Evolutionary conservation across 2,888 invertebrate species (phyloP), one percentile per base, ranked within the genome.

Genomic region (Drosophila mercatorum): DNA sequence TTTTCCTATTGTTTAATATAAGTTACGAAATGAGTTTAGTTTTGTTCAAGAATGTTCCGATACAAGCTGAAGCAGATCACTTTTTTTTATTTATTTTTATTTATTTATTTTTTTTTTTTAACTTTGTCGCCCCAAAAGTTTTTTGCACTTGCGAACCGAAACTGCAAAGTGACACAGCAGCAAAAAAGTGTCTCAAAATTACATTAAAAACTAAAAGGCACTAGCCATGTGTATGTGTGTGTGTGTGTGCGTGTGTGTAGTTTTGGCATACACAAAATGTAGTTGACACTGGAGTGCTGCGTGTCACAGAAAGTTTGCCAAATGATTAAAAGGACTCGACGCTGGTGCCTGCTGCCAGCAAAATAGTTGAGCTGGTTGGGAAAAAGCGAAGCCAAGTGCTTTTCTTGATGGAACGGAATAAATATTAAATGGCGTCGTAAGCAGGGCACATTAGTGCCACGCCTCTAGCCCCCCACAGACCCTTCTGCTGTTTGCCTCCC

Each of bases 321-420:
- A 89, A 89, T 89, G 88, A 89, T 89, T 90, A 90, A 90, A 90
- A 90, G 81, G 89, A 78, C 86, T 77, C 81, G 62, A 60, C 84
- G 66, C 64, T 72, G 58, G 51, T 66, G 49, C 65, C 43, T 38
- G 43, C 47, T 61, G 70, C 56, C 61, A 49, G 55, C n/a, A 65
- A 79, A 77, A 77, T 81, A 81, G 77, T 77, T 80, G 68, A 68
- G 72, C 65, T 72, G 78, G 72, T 70, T 67, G 40, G 64, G 75
- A 80, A 83, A 89, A 84, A 51, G 83, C 71, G 60, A 81, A 76
- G 69, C 66, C 66, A 68, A 75, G 84, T 68, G 87, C 74, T 87
- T 64, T 70, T 73, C 88, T 84, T 74, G 83, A 75, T 80, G 81
- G 80, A 88, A 86, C 75, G 59, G 71, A 84, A 84, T 84, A 84